Evolutionary conservation across 1,140 invertebrate species (phyloP).

Genomic region (Heliconius himera): DNA sequence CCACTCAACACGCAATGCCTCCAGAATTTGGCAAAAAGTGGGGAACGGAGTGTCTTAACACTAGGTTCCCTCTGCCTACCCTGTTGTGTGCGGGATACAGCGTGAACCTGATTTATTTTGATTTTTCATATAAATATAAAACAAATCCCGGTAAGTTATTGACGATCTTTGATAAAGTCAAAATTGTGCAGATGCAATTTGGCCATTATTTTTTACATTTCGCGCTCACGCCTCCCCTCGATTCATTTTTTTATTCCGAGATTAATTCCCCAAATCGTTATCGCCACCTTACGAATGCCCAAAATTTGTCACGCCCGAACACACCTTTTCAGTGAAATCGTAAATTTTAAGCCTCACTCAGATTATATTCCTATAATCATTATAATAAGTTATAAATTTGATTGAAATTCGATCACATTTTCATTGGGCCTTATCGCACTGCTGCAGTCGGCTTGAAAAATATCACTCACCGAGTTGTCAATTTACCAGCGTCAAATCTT

Average conservation of each 20-base stretch:
- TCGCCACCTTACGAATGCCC: conserved; percentile 77
- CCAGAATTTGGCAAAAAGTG: too few species aligned
- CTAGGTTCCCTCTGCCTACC: too few species aligned
- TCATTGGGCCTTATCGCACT: conserved; percentile 69
- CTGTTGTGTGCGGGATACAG: too few species aligned
- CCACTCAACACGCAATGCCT: too few species aligned
- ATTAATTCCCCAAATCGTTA: conserved; percentile 79
- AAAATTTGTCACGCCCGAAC: conserved; percentile 76
- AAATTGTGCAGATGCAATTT: conserved; percentile 24
- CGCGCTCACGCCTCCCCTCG: conserved; percentile 48
- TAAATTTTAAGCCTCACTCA: conserved; percentile 72
- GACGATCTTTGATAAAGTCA: background rate
- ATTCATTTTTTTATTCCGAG: conserved; percentile 62
- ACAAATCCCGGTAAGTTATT: background rate
- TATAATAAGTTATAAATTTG: conserved; percentile 81
- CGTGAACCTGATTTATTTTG: too few species aligned
- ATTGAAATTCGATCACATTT: conserved; percentile 81
- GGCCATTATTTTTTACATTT: conserved; percentile 37
- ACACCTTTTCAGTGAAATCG: conserved; percentile 79
- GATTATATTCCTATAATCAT: conserved; percentile 80
- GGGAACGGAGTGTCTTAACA: too few species aligned
- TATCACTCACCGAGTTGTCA: conserved; percentile 64
- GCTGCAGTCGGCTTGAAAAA: conserved; percentile 79
- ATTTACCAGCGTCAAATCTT: conserved; percentile 61
- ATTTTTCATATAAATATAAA: background rate